Conservation (phyloP, 2,797 vertebrate species). For the Meriones psammophilus region DNA sequence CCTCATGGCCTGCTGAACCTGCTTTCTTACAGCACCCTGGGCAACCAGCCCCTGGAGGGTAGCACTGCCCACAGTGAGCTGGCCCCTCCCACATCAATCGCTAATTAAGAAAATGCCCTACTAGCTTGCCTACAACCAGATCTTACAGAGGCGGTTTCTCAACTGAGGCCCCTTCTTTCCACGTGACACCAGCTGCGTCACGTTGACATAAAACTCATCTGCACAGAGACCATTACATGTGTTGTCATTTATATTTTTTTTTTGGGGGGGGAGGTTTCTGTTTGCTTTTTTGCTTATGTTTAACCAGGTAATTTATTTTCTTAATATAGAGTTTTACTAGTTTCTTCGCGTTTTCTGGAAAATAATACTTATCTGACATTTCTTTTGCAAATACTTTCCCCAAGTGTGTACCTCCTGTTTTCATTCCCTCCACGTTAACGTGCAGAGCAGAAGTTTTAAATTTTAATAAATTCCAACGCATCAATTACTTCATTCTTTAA, state of each 20-base stretch:
- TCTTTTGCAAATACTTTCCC: neutral
- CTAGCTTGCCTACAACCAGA: neutral
- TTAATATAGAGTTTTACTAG: neutral
- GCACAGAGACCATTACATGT: neutral
- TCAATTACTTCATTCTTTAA: constrained; percentile 14
- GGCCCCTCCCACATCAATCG: too few species aligned
- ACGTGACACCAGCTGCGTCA: neutral
- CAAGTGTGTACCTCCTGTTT: neutral
- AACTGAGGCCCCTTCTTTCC: neutral
- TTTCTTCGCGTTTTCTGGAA: neutral
- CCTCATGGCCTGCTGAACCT: neutral
- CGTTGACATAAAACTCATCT: neutral
- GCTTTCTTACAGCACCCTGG: neutral
- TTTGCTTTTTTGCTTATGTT: neutral
- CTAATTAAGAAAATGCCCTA: neutral
- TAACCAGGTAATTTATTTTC: neutral
- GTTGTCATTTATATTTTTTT: neutral
- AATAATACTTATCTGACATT: neutral
- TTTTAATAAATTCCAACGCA: neutral
- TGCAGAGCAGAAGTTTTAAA: neutral
- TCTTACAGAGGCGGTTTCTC: too few species aligned
- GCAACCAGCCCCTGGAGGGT: neutral
- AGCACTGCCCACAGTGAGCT: neutral
- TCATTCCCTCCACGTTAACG: neutral
- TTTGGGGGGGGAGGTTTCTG: neutral